phyloP scores from a whole-genome alignment of 2,113 vertebrate species.

The Solea solea region DNA sequence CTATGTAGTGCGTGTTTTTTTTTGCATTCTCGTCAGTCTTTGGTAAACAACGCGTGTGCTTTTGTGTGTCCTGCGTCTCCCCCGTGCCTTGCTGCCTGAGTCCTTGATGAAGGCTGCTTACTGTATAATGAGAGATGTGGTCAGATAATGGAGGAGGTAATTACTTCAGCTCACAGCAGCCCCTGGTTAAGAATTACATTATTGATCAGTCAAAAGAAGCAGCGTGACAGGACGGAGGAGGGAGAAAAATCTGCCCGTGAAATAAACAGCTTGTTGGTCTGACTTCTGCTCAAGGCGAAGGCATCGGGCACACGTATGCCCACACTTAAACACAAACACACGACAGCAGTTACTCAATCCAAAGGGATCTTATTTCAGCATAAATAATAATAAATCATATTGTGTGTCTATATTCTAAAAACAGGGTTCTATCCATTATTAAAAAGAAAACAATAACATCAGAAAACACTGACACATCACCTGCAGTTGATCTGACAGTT shows the following conservation, averaged over 20 bases:
- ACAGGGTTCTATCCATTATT: neutral
- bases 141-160: conserved; percentile 73
- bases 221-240: conserved; percentile 21
- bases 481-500: conserved; percentile 3
- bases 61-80: too few relatives aligned
- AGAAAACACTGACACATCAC: neutral
- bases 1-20: conserved; percentile 23
- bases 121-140: conserved; percentile 70
- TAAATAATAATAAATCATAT: too few relatives aligned
- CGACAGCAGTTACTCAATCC: too few relatives aligned
- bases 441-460: neutral
- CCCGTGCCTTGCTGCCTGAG: conserved; percentile 5
- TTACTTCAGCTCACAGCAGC: conserved; percentile 57
- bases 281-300: conserved; percentile 28
- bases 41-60: neutral
- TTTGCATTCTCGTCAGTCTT: conserved; percentile 34
- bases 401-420: neutral
- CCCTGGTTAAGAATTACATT: conserved; percentile 68
- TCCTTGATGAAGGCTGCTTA: conserved; percentile 62
- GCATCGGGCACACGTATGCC: neutral
- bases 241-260: conserved; percentile 50
- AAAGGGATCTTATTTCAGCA: too few relatives aligned
- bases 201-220: conserved; percentile 62
- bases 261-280: conserved; percentile 47
- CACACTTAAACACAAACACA: conserved; percentile 2